These are phyloP conservation scores for Sebastes aleutianus DNA, from an alignment of 2,797 vertebrate species.

Conservation along the genomic window DNA sequence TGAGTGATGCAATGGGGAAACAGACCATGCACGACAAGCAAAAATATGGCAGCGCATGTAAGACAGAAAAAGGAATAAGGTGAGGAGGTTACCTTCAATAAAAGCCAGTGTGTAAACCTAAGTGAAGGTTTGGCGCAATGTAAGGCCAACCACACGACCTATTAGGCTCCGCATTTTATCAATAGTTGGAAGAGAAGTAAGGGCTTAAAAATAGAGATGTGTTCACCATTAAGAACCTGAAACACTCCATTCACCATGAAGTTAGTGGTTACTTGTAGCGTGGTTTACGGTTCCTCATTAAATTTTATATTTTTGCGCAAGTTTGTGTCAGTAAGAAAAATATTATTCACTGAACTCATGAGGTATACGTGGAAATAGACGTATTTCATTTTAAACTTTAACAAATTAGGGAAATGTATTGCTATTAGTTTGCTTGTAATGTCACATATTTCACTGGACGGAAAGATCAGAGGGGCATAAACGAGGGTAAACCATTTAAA, in stretches of 20 bases:
- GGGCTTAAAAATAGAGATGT: slow-evolving; percentile 23
- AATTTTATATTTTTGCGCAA: slow-evolving; percentile 2
- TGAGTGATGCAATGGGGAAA: slow-evolving; percentile 54
- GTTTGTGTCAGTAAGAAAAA: slow-evolving; percentile 25
- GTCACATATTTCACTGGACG: neutral
- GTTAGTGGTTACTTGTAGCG: slow-evolving; percentile 9
- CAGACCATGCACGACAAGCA: slow-evolving; percentile 24
- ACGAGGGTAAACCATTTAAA: neutral
- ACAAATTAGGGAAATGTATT: neutral
- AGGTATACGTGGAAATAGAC: slow-evolving; percentile 5
- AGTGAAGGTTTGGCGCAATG: slow-evolving; percentile 48
- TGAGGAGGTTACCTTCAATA: slow-evolving; percentile 50
- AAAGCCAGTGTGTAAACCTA: slow-evolving; percentile 32
- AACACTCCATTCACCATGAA: slow-evolving; percentile 31
- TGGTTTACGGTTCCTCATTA: slow-evolving; percentile 46
- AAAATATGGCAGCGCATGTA: slow-evolving; percentile 36
- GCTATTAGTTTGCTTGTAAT: neutral
- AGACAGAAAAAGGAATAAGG: slow-evolving; percentile 47
- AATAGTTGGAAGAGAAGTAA: slow-evolving; percentile 62
- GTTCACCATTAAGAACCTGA: slow-evolving; percentile 51
- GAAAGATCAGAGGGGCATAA: neutral
- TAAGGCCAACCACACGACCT: slow-evolving; percentile 37
- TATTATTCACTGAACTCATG: neutral
- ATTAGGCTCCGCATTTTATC: slow-evolving; percentile 55
- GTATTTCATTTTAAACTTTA: slow-evolving; percentile 14